Evolutionary conservation across 2,797 vertebrate genomes (phyloP), one percentile per base, ranked within the genome.

Genomic region (Chelmon rostratus): DNA sequence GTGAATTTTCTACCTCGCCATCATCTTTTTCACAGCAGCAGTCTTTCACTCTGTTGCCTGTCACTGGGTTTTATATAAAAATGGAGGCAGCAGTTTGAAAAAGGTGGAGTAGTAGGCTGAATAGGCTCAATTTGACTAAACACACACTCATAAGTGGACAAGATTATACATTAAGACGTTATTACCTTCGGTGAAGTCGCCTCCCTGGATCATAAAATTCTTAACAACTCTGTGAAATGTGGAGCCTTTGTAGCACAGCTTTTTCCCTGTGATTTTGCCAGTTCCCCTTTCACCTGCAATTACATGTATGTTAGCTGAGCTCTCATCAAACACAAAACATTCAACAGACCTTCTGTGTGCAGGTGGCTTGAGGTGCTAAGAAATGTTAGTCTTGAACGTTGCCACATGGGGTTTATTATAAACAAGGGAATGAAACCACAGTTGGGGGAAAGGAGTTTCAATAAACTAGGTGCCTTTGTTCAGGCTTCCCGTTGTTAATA

Each of bases 121-220:
- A 59, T 42, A 21, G 0, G 18, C 4, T 47, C 37, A 38, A 28
- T 42, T n/a, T 42, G 12, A 64, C 37, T 21, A 80, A 78, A n/a
- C 37, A 58, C 23, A 75, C 47, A 76, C 12, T 59, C 71, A 0
- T 68, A 46, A 52, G 16, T 38, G 44, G 49, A 52, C 33, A 1
- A 31, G 31, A 25, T 52, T 37, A 35, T 12, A 53, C 1, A 1
- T 68, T 11, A 35, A 18, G 12, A 54, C 38, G 47, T 66, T n/a
- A 25, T 86, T 90, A 99, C 98, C 98, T 97, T 99, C 98, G 0
- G 97, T 98, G 96, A 99, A 99, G 96, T 99, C 98, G 85, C 98
- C 98, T 87, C 98, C 98, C 94, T 99, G 98, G 93, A 99, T 95
- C 98, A 99, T 99, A 95, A 99, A 99, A 96, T 98, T 99, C 96